Conservation (phyloP, 2,797 vertebrate species). For the Huso huso region DNA sequence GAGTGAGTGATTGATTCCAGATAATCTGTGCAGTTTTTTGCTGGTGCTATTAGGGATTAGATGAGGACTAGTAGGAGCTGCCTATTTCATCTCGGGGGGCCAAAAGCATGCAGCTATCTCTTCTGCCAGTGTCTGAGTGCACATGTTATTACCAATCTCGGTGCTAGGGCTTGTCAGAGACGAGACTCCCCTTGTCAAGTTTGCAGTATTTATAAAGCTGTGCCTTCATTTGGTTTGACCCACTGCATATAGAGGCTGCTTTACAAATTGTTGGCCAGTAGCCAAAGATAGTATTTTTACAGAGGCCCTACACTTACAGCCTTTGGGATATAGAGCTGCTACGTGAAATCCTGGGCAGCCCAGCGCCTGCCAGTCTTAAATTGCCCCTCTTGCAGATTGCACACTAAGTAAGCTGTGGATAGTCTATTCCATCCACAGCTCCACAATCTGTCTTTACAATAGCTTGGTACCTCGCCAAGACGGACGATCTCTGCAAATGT, state of each 20-base stretch:
- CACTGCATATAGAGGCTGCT: constrained; percentile 19
- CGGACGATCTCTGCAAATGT: constrained; percentile 29
- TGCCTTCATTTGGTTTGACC: constrained; percentile 28
- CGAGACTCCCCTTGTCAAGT: constrained; percentile 18
- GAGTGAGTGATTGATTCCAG: too few species aligned
- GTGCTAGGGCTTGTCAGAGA: background rate
- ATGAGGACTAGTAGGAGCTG: too few species aligned
- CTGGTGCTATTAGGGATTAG: too few species aligned
- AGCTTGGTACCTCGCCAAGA: constrained; percentile 32
- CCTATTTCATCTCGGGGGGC: background rate
- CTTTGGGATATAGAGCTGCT: constrained; percentile 23
- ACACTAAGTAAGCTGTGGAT: constrained; percentile 28
- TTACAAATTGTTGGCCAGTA: constrained; percentile 23
- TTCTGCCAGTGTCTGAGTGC: background rate
- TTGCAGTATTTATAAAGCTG: constrained; percentile 23
- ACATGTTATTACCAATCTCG: background rate
- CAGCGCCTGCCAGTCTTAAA: constrained; percentile 25
- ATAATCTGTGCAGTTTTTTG: too few species aligned
- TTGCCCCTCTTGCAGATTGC: constrained; percentile 31
- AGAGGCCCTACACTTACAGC: constrained; percentile 23
- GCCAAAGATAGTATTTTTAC: constrained; percentile 39
- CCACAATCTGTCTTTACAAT: constrained; percentile 33
- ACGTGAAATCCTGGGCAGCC: constrained; percentile 19
- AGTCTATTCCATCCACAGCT: constrained; percentile 18
- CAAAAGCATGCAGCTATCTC: background rate